phyloP scores from a whole-genome alignment of 2,113 vertebrate species.

The Chloebia gouldiae region DNA sequence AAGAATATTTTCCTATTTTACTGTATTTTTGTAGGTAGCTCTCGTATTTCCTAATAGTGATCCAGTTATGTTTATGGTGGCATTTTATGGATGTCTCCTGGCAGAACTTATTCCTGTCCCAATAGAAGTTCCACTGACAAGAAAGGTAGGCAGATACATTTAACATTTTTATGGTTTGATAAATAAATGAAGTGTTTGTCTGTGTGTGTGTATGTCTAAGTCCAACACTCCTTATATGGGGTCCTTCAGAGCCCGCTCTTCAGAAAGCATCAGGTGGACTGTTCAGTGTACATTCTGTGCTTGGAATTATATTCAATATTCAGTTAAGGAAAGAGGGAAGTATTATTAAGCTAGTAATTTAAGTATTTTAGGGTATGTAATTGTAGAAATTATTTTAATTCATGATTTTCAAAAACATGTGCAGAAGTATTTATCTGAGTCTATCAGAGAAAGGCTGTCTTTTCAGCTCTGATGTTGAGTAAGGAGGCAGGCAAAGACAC shows the following conservation, averaged over 20 bases:
- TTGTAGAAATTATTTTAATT: background rate
- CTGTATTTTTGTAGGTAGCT: constrained; percentile 80
- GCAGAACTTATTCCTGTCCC: constrained; percentile 94
- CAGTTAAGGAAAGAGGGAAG: background rate
- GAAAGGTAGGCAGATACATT: constrained; percentile 81
- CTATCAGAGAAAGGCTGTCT: background rate
- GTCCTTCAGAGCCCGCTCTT: background rate
- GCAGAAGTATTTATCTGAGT: background rate
- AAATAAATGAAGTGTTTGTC: background rate
- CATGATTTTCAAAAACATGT: rapidly evolving
- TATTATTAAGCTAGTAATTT: background rate
- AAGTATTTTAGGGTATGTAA: background rate
- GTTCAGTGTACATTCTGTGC: background rate
- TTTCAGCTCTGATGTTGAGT: background rate
- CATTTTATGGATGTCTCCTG: constrained; percentile 94
- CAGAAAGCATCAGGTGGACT: background rate
- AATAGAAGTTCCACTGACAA: constrained; percentile 93
- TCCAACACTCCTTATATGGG: background rate
- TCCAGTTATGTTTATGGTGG: constrained; percentile 96
- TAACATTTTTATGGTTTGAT: background rate
- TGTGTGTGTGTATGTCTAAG: background rate
- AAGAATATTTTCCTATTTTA: background rate
- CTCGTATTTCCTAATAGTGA: constrained; percentile 96
- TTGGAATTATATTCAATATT: background rate
- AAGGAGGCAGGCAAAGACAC: background rate